Base-by-base conservation (phyloP, 2,888 invertebrate species). In the Tolmerus cingulatus region DNA sequence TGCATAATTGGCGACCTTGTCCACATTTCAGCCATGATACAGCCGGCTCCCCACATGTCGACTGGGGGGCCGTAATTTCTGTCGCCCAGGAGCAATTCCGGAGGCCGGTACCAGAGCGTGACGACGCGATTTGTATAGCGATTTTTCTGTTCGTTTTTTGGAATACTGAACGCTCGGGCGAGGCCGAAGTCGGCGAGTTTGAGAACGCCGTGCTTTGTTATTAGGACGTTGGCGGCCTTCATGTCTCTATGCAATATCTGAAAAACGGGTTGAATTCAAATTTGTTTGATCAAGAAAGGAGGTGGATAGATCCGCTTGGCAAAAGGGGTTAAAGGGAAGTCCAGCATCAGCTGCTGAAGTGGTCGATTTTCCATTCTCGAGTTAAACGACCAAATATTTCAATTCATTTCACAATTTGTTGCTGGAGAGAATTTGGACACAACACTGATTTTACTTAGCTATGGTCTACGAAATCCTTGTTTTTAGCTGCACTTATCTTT, bases 1-100 rank as follows among this genome's bases (percentile, higher is more conserved):
- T 97, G 97, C 97, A 98, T 97, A 88, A 98, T 97, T 0, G 98
- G 99, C 5, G 96, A 96, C 23, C 96, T 93, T 0, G 98, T 99
- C 99, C 99, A 99, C 98, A 99, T 98, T 93, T 99, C 99, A 0
- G 99, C 99, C 99, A 99, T 99, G 89, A 99, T 99, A 91, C 99
- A 99, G 0, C 99, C 99, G 0, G 98, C 99, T 0, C 97, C 97
- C 97, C 97, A 97, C 93, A 99, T 95, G 93, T 99, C 99, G 16
- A 99, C 98, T 0, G 98, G 97, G 0, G 99, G 98, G 0, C 98
- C 98, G 91, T 99, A 99, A 93, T 98, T 98, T 16, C 99, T 94
- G 90, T 98, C 97, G 51, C 98, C 96, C 8, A 96, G 91, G 16
- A 96, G 91, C 30, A 96, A 92, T 87, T 95, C 95, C 0, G 95